Base-by-base conservation (phyloP, 2,113 vertebrate genomes). In the Gorsachius goisagi region DNA sequence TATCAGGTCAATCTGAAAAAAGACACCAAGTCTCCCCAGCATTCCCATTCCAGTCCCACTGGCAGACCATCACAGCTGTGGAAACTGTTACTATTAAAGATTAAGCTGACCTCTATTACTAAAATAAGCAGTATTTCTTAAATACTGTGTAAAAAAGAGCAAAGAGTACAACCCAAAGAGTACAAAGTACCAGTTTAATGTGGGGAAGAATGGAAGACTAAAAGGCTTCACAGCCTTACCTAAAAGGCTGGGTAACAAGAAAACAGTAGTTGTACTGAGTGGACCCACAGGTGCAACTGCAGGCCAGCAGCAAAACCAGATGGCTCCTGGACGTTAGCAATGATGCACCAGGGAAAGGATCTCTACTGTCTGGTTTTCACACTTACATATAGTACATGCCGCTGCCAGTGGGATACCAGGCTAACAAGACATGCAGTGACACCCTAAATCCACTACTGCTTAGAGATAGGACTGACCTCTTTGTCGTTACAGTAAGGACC, bases 351-450 rank as follows among this genome's bases (percentile, higher is more conserved):
- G 14, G 47, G 32, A 60, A 93, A 88, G 30, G 33, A 72, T 44
- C 1, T 3, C 30, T 56, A 21, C 27, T 56, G 18, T 11, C 30
- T 77, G 35, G 3, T 47, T 66, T 82, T 59, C 76, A 86, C 53
- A 33, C 33, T 64, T 37, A 20, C 12, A 27, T 5, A 19, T 1
- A 44, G 14, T 4, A 33, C 4, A 1, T 64, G 35, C 44, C 39
- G 47, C 47, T 64, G 14, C 14, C 75, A 75, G 60, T 0, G 63
- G 17, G 66, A 32, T 15, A 45, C 28, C n/a, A 41, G 56, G 24
- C 55, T 68, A 49, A 39, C 32, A 32, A 76, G 16, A 5, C 1
- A 0, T 22, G 14, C 55, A 81, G 50, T 0, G 0, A 66, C 27
- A 56, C 18, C 30, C 23, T 44, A 35, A 80, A 64, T 47, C 35